Conservation (phyloP, 1,140 invertebrate species). For the Drosophila athabasca region DNA sequence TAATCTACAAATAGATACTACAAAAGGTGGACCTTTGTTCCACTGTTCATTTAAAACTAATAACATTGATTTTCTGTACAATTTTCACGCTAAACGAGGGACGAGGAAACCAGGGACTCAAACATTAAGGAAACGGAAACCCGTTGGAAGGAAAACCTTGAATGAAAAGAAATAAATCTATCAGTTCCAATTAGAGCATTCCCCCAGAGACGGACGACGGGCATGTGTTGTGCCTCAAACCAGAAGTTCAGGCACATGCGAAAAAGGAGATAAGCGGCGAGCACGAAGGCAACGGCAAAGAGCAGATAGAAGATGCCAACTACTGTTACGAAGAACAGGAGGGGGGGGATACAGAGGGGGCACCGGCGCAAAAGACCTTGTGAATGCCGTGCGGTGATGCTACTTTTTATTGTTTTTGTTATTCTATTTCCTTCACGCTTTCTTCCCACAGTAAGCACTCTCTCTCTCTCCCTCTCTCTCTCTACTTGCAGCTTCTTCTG, state of each 20-base stretch:
- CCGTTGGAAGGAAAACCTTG: background rate
- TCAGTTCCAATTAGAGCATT: constrained; percentile 65
- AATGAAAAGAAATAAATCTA: background rate
- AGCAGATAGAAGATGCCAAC: constrained; percentile 20
- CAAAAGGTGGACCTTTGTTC: no score
- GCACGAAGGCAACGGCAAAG: constrained; percentile 20
- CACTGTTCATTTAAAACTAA: no score
- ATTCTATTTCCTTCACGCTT: constrained; percentile 19
- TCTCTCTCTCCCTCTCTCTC: constrained; percentile 7
- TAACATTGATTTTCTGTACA: no score
- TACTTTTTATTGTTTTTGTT: constrained; percentile 9
- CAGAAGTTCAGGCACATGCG: constrained; percentile 32
- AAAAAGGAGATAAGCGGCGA: constrained; percentile 42
- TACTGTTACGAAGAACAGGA: constrained; percentile 9
- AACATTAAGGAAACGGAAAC: constrained; percentile 31
- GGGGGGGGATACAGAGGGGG: background rate
- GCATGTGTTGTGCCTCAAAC: constrained; percentile 16
- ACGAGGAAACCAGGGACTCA: no score
- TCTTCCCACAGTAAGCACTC: background rate
- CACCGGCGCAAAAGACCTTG: constrained; percentile 63
- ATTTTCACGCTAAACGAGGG: no score
- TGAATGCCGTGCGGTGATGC: constrained; percentile 60
- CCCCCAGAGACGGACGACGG: constrained; percentile 5
- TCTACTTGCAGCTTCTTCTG: no score
- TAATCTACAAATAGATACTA: no score